Evolutionary conservation across 2,797 vertebrate species (phyloP).

Genomic region (Thunnus albacares): DNA sequence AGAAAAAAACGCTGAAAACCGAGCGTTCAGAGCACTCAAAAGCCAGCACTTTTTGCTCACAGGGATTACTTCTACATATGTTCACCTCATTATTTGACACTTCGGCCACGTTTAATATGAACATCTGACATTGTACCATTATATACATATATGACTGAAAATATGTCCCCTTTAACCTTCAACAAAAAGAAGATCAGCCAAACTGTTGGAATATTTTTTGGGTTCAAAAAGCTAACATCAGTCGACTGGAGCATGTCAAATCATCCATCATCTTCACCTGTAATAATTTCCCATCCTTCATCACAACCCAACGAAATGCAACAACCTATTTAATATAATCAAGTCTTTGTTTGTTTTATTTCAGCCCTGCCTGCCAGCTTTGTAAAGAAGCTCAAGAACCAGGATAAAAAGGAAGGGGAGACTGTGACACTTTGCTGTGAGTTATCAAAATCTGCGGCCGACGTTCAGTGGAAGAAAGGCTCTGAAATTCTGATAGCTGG

Average conservation of each 20-base stretch:
- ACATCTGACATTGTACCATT: too few species aligned
- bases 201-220: constrained; percentile 13
- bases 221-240: constrained; percentile 5
- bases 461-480: constrained; percentile 81
- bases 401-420: constrained; percentile 86
- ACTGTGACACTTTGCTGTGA: constrained; percentile 82
- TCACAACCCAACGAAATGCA: constrained; percentile 18
- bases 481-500: constrained; percentile 79
- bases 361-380: constrained; percentile 86
- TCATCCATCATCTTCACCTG: background rate
- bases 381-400: constrained; percentile 82
- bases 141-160: too few species aligned
- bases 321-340: constrained; percentile 23
- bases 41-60: too few species aligned
- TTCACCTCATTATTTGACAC: too few species aligned
- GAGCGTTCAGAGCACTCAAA: too few species aligned
- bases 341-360: constrained; percentile 55
- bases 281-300: constrained; percentile 23
- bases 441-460: constrained; percentile 76
- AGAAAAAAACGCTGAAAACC: too few species aligned
- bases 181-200: background rate
- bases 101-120: too few species aligned
- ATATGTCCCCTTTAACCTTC: background rate
- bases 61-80: too few species aligned
- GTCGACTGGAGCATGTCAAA: constrained; percentile 8